Evolutionary conservation across 2,113 vertebrate species (phyloP).

Genomic region (Oreotrochilus melanogaster): DNA sequence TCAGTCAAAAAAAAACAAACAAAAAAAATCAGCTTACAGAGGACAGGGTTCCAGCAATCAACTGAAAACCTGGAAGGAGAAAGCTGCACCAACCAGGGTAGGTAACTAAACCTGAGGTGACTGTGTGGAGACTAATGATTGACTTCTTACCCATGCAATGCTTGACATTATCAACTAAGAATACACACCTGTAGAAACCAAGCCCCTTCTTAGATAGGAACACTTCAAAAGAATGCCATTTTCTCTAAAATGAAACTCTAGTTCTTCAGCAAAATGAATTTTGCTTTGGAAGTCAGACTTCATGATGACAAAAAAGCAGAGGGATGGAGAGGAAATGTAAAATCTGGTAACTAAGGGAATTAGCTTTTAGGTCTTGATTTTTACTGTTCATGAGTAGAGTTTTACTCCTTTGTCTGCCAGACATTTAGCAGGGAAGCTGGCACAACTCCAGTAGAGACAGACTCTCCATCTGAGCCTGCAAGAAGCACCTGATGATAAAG

Average conservation of each 20-base stretch:
- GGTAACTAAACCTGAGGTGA: neutral
- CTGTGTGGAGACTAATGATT: neutral
- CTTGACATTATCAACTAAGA: neutral
- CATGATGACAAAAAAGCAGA: neutral
- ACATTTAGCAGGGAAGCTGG: slow-evolving; percentile 45
- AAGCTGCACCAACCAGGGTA: neutral
- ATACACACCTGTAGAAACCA: neutral
- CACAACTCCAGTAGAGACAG: neutral
- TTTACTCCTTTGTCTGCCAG: slow-evolving; percentile 40
- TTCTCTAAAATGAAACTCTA: neutral
- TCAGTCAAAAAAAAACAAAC: neutral
- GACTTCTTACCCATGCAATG: neutral
- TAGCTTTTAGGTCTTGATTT: neutral
- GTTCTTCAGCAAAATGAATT: neutral
- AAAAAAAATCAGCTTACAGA: neutral
- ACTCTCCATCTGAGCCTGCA: slow-evolving; percentile 11
- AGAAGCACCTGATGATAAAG: neutral
- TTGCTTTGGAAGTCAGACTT: neutral
- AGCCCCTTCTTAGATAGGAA: neutral
- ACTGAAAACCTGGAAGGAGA: neutral
- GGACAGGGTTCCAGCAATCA: neutral
- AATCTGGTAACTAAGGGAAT: neutral
- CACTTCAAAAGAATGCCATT: neutral
- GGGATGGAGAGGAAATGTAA: neutral
- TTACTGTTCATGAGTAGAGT: neutral